A percentile compares a stretch with the other conserved stretches of the same genome.
phyloP scores from a whole-genome alignment of 2,113 vertebrate genomes.

The Engystomops pustulosus region DNA sequence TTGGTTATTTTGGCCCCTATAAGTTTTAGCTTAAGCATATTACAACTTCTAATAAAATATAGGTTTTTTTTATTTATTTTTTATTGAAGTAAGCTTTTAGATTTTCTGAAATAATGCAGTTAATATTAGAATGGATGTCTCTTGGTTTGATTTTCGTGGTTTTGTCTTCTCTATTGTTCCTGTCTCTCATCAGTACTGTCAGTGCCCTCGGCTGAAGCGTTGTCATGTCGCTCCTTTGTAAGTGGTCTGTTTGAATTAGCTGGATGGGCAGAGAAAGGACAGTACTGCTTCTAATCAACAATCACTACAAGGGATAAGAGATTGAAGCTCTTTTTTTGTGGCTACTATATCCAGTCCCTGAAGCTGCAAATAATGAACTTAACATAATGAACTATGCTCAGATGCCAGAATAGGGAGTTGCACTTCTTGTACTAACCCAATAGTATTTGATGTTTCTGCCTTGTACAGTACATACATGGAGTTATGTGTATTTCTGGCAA shows the following conservation, averaged over 20 bases:
- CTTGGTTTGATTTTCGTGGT: neutral
- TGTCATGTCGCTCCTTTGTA: constrained; percentile 25
- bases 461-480: neutral
- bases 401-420: neutral
- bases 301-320: constrained; percentile 18
- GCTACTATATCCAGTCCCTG: neutral
- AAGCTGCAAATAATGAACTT: constrained; percentile 1
- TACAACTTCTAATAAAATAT: neutral
- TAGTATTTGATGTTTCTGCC: neutral
- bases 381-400: constrained; percentile 30
- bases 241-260: constrained; percentile 51
- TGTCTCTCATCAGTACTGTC: neutral
- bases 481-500: neutral
- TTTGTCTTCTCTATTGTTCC: constrained; percentile 10
- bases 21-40: too few species aligned
- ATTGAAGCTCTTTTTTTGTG: constrained; percentile 6
- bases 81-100: neutral
- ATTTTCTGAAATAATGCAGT: neutral
- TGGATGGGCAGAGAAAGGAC: constrained; percentile 26
- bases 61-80: too few species aligned
- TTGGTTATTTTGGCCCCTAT: too few species aligned
- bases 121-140: neutral
- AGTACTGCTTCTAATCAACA: constrained; percentile 33
- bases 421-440: neutral
- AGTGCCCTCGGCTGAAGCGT: constrained; percentile 16